These are phyloP conservation scores for Eupithecia subfuscata DNA, from an alignment of 2,888 invertebrate genomes.

Conservation along the genomic window DNA sequence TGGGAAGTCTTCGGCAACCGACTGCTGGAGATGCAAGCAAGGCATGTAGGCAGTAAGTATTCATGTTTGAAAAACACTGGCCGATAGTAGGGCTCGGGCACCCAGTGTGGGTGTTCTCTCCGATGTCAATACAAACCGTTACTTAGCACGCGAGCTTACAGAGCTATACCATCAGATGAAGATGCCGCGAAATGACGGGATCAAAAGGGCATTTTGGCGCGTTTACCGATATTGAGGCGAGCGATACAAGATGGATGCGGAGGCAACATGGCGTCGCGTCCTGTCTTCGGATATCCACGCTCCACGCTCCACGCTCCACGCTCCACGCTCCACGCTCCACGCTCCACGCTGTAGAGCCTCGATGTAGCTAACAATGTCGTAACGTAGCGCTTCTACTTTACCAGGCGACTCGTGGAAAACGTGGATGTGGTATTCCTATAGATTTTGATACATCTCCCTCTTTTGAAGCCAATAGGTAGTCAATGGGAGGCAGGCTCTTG, in stretches of 20 bases:
- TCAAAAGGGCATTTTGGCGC: constrained; percentile 35
- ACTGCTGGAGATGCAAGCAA: not conserved
- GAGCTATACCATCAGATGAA: constrained; percentile 20
- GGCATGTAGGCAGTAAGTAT: not conserved
- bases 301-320: constrained; percentile 10
- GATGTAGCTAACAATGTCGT: constrained; percentile 64
- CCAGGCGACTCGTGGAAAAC: constrained; percentile 13
- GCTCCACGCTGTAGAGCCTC: constrained; percentile 50
- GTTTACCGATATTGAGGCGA: constrained; percentile 36
- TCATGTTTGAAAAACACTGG: not conserved
- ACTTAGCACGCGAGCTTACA: constrained; percentile 11
- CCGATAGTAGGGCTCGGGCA: not conserved
- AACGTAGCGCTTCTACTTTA: constrained; percentile 51
- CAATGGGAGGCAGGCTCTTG: too few species aligned
- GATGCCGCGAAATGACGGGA: constrained; percentile 32
- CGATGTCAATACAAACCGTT: constrained; percentile 16
- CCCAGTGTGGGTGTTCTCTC: not conserved
- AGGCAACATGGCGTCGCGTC: constrained; percentile 40
- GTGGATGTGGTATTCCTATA: constrained; percentile 13
- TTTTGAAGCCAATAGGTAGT: too few species aligned
- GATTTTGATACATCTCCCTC: not conserved
- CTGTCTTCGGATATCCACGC: constrained; percentile 38
- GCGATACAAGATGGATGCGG: constrained; percentile 42
- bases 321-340: constrained; percentile 13
- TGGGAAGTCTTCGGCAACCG: not conserved